phyloP scores from a whole-genome alignment of 2,113 vertebrate genomes.

The Chionis minor region DNA sequence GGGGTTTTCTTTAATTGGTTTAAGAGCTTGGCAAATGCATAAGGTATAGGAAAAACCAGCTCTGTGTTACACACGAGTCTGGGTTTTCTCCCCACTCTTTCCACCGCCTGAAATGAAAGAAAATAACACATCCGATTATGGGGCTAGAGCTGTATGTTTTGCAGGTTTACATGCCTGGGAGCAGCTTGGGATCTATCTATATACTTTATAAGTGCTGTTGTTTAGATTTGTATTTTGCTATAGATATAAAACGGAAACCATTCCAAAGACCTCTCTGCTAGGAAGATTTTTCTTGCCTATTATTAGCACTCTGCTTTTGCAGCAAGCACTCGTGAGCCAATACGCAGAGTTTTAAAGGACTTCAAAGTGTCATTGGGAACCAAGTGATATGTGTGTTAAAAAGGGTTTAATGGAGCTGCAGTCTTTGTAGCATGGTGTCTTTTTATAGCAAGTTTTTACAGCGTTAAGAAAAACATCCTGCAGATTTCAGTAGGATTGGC shows the following conservation, averaged over 20 bases:
- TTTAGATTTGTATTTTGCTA: conserved; percentile 28
- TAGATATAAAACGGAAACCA: background rate
- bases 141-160: background rate
- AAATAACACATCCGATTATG: background rate
- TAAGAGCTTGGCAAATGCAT: background rate
- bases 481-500: conserved; percentile 37
- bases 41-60: background rate
- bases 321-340: background rate
- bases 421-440: background rate
- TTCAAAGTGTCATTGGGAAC: conserved; percentile 51
- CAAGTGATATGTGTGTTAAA: conserved; percentile 48
- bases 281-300: conserved; percentile 28
- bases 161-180: background rate
- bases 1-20: background rate
- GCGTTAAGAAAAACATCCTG: conserved; percentile 43
- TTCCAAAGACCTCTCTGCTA: background rate
- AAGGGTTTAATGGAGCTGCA: conserved; percentile 55
- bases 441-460: conserved; percentile 59
- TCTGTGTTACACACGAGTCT: background rate
- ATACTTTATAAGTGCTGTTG: background rate
- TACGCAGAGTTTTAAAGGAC: conserved; percentile 34
- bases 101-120: background rate
- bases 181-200: conserved; percentile 2
- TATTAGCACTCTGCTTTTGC: conserved; percentile 43
- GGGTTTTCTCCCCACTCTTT: background rate